These are phyloP conservation scores for Pocillopora meandrina DNA, from an alignment of 92 coral and sea anemone genomes.

Conservation along the genomic window DNA sequence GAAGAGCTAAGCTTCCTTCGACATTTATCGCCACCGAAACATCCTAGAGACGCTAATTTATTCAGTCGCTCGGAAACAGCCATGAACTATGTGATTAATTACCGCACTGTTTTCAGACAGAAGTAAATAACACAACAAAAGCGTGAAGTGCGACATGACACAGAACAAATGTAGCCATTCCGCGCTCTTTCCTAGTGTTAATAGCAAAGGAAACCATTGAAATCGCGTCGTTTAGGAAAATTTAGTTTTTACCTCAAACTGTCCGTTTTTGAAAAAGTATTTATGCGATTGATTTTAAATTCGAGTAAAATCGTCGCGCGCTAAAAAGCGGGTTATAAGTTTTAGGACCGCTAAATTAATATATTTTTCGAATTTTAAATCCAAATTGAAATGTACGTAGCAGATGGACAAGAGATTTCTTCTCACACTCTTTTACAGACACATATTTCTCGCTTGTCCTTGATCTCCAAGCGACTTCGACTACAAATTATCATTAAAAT, in stretches of 20 bases:
- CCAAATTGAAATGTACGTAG: neutral
- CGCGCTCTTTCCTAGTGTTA: conserved; percentile 36
- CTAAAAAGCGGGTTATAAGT: neutral
- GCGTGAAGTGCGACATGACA: conserved; percentile 53
- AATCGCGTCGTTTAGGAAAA: neutral
- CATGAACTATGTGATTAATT: conserved; percentile 67
- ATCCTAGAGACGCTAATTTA: conserved; percentile 82
- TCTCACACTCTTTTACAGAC: neutral
- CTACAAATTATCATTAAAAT: conserved; percentile 23
- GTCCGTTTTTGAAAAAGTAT: neutral
- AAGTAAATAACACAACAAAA: conserved; percentile 54
- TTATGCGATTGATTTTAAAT: neutral
- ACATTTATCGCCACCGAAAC: conserved; percentile 17
- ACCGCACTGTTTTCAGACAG: conserved; percentile 51
- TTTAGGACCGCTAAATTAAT: neutral
- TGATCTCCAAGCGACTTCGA: conserved; percentile 34
- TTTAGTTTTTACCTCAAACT: neutral
- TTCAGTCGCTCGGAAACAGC: conserved; percentile 90
- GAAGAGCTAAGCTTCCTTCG: conserved; percentile 4
- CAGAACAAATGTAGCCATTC: conserved; percentile 42
- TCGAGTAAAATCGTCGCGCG: neutral
- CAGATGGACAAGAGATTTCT: conserved; percentile 9
- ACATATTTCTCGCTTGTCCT: conserved; percentile 29
- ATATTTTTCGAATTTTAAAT: neutral
- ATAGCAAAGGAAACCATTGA: conserved; percentile 23